Conservation (phyloP, 2,888 invertebrate genomes). For the Seira musarum region DNA sequence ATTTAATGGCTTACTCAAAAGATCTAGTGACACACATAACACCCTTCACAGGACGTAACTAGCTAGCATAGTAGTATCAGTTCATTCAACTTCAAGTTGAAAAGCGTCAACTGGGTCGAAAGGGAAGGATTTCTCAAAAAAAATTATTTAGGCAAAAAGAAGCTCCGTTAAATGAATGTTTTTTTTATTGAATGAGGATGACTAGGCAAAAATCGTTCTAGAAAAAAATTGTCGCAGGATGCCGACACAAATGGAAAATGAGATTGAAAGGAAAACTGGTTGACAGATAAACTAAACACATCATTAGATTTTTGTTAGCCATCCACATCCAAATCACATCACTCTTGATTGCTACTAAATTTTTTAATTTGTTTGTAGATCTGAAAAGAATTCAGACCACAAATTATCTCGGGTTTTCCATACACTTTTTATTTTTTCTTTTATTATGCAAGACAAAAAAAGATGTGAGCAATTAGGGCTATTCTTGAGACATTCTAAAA, state of each 20-base stretch:
- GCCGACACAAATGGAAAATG: background rate
- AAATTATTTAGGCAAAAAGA: background rate
- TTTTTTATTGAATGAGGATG: background rate
- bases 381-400: too few species aligned
- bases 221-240: background rate
- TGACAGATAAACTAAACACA: too few species aligned
- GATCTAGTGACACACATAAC: conserved; percentile 6
- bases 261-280: conserved; percentile 12
- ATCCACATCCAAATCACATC: too few species aligned
- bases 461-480: too few species aligned
- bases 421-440: too few species aligned
- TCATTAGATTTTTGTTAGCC: too few species aligned
- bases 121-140: conserved; percentile 13
- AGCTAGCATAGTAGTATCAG: too few species aligned
- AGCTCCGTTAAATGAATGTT: conserved; percentile 9
- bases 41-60: background rate
- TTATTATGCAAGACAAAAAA: too few species aligned
- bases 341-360: too few species aligned
- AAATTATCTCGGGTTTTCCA: too few species aligned
- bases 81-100: conserved; percentile 9
- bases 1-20: conserved; percentile 2
- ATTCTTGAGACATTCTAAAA: too few species aligned
- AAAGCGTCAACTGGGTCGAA: conserved; percentile 1
- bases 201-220: conserved; percentile 14
- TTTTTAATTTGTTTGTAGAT: too few species aligned